Conservation (phyloP, 2,113 vertebrate species). For the Dolichotis patagonum region DNA sequence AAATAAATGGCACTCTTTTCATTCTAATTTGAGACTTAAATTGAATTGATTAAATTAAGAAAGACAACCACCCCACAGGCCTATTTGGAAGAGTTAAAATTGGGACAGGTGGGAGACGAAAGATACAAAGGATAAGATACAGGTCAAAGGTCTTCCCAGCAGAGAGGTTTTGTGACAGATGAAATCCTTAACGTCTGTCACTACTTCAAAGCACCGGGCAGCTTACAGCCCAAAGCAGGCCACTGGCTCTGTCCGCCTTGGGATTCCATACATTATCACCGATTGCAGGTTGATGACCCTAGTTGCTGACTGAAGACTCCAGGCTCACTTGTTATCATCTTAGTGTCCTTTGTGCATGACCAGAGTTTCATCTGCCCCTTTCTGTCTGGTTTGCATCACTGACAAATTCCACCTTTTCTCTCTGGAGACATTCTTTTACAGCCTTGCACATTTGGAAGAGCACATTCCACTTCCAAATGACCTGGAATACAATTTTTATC, state of each 20-base stretch:
- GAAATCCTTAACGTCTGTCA: conserved; percentile 24
- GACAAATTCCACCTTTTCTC: conserved; percentile 64
- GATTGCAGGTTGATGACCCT: conserved; percentile 63
- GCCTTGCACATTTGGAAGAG: background rate
- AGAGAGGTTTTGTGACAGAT: background rate
- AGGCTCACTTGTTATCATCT: background rate
- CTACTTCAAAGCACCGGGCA: conserved; percentile 49
- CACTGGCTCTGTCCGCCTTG: background rate
- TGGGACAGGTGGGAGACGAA: background rate
- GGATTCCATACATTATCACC: conserved; percentile 62
- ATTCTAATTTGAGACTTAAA: background rate
- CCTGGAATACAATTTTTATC: conserved; percentile 53
- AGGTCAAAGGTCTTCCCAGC: conserved; percentile 65
- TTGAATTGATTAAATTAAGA: background rate
- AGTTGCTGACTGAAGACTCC: conserved; percentile 43
- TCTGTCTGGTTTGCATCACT: conserved; percentile 70
- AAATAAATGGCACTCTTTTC: background rate
- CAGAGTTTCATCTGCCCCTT: conserved; percentile 41
- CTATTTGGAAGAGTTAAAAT: conserved; percentile 44
- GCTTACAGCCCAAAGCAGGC: background rate
- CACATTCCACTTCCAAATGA: conserved; percentile 58
- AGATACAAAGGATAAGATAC: conserved; percentile 18
- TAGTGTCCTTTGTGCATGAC: conserved; percentile 34
- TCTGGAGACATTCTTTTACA: conserved; percentile 24
- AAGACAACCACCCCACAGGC: background rate